Base-by-base conservation (phyloP, 1,140 invertebrate genomes). In the Schmidtea mediterranea region DNA sequence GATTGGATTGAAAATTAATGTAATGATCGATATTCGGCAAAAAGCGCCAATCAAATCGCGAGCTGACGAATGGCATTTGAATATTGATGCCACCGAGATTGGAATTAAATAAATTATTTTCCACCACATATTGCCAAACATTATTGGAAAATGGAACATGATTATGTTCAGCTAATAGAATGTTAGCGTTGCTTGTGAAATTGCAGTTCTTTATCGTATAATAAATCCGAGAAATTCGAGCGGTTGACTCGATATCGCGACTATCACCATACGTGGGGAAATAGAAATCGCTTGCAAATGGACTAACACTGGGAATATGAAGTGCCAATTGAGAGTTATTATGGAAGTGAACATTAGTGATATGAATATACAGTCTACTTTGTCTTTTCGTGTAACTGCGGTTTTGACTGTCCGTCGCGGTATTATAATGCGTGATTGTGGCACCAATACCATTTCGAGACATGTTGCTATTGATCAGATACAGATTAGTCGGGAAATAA, bases 11-110 rank as follows among this genome's bases (percentile, higher is more conserved):
- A 24, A 49, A 40, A 38, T 48, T 41, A 18, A 43, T 38, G n/a
- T 49, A 21, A 23, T 38, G 47, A 16, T 47, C 39, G 9, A 46
- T 40, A 26, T 52, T 49, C 36, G 46, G 43, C 21, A 38, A 41
- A 38, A 49, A 46, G 22, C 47, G 48, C 1, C 47, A 52, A 23
- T 13, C 51, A 36, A 52, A 52, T 49, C 16, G 39, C 39, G 9
- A 36, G 36, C 45, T 47, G 12, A 57, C 51, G 23, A 49, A 39
- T 5, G 65, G 65, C 2, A 67, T 50, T 52, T 67, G 63, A 23
- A 95, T 71, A 0, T 75, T 67, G 36, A 92, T 73, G 15, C 72
- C 74, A 59, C 94, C 63, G 24, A 52, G 49, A 38, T 94, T 95
- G 51, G 75, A 71, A 23, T 73, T 67, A 73, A 89, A 82, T 0